Percentiles rank a stretch among this genome's conserved stretches.
These are phyloP conservation scores for Amia ocellicauda DNA, from an alignment of 2,113 vertebrate genomes.

Conservation along the genomic window DNA sequence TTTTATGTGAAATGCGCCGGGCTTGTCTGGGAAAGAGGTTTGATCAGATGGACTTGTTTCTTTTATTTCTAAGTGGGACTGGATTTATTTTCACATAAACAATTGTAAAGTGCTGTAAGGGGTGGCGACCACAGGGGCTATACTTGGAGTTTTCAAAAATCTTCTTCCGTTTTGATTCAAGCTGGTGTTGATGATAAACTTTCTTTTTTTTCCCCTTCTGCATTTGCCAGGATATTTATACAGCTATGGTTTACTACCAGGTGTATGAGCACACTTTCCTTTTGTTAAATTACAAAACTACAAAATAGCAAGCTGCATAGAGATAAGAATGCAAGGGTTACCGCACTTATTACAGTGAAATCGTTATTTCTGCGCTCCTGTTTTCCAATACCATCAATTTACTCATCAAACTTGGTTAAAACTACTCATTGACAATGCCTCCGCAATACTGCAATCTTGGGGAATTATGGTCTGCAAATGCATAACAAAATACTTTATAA, in stretches of 20 bases:
- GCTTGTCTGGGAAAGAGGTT: constrained; percentile 56
- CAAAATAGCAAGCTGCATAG: too few relatives aligned
- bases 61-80: constrained; percentile 54
- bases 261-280: too few relatives aligned
- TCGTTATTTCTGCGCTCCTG: too few relatives aligned
- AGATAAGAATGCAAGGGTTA: too few relatives aligned
- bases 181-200: background rate
- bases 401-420: too few relatives aligned
- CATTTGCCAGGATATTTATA: background rate
- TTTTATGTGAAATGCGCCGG: constrained; percentile 66
- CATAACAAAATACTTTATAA: too few relatives aligned
- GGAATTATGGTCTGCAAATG: too few relatives aligned
- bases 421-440: too few relatives aligned
- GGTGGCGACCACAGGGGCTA: constrained; percentile 19
- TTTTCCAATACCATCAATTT: too few relatives aligned
- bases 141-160: constrained; percentile 32
- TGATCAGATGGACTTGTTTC: constrained; percentile 72
- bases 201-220: background rate
- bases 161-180: constrained; percentile 49
- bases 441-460: too few relatives aligned
- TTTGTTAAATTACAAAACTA: too few relatives aligned
- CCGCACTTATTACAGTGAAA: too few relatives aligned
- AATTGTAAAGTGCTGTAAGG: constrained; percentile 26
- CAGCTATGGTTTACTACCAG: background rate
- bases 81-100: constrained; percentile 61